Evolutionary conservation across 2,888 invertebrate species (phyloP), one percentile per base, ranked within the genome.

Genomic region (Campoplex nolae): DNA sequence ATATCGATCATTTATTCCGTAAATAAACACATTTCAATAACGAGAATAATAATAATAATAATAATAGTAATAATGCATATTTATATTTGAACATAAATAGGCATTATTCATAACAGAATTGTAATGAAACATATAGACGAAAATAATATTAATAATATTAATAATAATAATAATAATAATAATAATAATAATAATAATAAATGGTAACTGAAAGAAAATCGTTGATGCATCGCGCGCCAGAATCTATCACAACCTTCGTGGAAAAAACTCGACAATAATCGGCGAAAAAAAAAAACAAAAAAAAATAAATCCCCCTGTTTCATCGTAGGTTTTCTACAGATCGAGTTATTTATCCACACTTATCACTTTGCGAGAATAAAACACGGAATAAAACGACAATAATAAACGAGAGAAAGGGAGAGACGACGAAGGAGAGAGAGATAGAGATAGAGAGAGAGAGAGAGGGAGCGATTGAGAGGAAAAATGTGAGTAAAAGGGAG

Each of bases 11-110:
- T 86, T 86, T 86, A 86, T 86, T 86, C 68, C 77, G 80, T 80
- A 86, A 83, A 86, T 86, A 80, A 86, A 86, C 83, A 86, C 86
- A 86, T 86, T 80, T 86, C 67, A 32, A 80, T 86, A 86, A 83
- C 83, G 86, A 83, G 71, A 83, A 86, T 82, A 83, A 83, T 79
- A 85, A 85, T 85, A 82, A 79, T 38, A 38, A 38, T 38, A 38
- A 42, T 42, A 42, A 42, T 42, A 42, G 7, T 84, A 75, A 74
- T 68, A 32, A 81, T 77, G 51, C 51, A 80, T 62, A 83, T 28
- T 62, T 74, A 77, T 45, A 74, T 77, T 65, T 67, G 74, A 71
- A 79, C 62, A 78, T 70, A 75, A 76, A 75, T 48, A 38, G 73
- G 35, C 73, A 73, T 79, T 67, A 81, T 81, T 80, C 45, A 58